Evolutionary conservation across 2,888 invertebrate species (phyloP), one percentile per base, ranked within the genome.

Genomic region (Neocrepidodera transversa): DNA sequence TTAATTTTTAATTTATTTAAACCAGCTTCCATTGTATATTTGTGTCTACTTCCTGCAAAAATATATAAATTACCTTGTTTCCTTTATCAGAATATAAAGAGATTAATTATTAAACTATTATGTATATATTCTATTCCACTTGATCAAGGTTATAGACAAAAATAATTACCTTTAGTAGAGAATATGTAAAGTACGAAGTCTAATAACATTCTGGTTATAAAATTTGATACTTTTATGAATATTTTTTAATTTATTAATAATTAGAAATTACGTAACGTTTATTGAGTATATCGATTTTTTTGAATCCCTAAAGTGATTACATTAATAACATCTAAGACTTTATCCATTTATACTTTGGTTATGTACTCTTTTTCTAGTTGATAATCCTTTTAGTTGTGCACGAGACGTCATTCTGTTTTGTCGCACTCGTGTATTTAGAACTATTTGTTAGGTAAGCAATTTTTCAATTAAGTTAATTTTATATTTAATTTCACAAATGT

Each of bases 331-430:
- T 7, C 13, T 38, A 38, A 16, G 11, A 6, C 17, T 2, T 14
- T 11, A 38, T 38, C 17, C 38, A 10, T 38, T 10, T 6, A n/a
- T n/a, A 28, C 7, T 36, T n/a, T n/a, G n/a, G n/a, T n/a, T n/a
- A n/a, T 51, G 6, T 8, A 18, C 40, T 40, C 30, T 17, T 28
- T 36, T 20, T n/a, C n/a, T 16, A 50, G 38, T 8, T 6, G 4
- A 40, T 51, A 51, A 51, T 51, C 51, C 51, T 51, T 51, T 51
- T 42, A 51, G 51, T 51, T 51, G 17, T 14, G 28, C 18, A 26
- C 23, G 18, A 30, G 51, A 30, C 17, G 6, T 28, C 26, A 16
- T n/a, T 28, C 28, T 14, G 16, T 38, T 8, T 30, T n/a, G 40
- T 28, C 23, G 17, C n/a, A 40, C 32, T 32, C 32, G 11, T 32